Conservation (phyloP, 2,113 vertebrate species). For the Sphaerodactylus townsendi region DNA sequence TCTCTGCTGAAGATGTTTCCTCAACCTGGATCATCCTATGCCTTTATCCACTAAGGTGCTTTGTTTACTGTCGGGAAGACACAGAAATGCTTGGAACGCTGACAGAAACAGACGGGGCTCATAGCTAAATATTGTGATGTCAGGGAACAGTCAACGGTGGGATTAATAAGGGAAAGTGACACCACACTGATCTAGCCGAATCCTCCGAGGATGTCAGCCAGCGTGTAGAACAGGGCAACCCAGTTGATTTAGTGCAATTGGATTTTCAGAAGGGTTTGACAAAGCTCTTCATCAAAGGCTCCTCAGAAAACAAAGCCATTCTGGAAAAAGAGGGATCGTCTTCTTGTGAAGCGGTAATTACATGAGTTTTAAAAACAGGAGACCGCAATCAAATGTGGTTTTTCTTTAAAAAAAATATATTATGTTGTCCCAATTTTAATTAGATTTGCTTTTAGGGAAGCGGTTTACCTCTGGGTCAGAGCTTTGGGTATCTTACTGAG, state of each 20-base stretch:
- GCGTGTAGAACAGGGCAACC: conserved; percentile 7
- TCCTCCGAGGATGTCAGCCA: conserved; percentile 15
- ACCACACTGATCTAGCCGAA: conserved; percentile 1
- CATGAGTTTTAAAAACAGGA: background rate
- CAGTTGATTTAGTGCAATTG: conserved; percentile 14
- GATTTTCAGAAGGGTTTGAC: conserved; percentile 13
- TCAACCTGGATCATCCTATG: background rate
- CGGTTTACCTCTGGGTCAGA: background rate
- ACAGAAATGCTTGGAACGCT: background rate
- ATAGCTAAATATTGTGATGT: conserved; percentile 13
- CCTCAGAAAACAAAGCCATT: conserved; percentile 15
- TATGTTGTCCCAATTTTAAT: background rate
- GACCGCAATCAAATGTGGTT: background rate
- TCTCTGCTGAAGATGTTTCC: background rate
- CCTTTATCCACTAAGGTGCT: background rate
- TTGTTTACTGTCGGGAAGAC: conserved; percentile 1
- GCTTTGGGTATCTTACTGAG: background rate
- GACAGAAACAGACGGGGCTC: background rate
- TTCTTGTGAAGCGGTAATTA: background rate
- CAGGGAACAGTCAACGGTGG: conserved; percentile 21
- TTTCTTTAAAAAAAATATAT: background rate
- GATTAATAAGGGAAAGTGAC: conserved; percentile 34
- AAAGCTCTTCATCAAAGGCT: conserved; percentile 15
- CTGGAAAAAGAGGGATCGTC: background rate
- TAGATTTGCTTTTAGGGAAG: background rate